Base-by-base conservation (phyloP, 2,888 invertebrate species). In the Drosophila pegasa region DNA sequence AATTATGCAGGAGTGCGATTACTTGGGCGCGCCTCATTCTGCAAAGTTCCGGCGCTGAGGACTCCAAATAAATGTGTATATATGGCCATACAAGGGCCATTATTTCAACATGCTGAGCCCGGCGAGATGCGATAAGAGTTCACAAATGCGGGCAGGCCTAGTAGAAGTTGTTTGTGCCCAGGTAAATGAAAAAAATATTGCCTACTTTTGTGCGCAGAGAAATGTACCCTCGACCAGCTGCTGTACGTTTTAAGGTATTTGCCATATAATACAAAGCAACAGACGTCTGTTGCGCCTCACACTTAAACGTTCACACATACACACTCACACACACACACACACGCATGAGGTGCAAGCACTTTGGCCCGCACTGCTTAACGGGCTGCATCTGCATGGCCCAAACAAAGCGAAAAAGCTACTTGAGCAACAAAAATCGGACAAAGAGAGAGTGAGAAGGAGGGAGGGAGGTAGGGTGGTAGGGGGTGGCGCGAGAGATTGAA, bases 401-500 rank as follows among this genome's bases (percentile, higher is more conserved):
- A 70, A 71, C 75, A 80, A 83, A 63, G 66, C 47, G 64, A 41
- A 29, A 63, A 54, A 25, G 41, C 67, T 66, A 56, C 56, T 60
- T 52, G 57, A 69, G 59, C 40, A 62, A 41, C 54, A 63, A 61
- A 38, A 38, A 61, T 51, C 69, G 56, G 25, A 10, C n/a, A 8
- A 8, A 27, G 31, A 31, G 31, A 31, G 2, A 12, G 31, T 0
- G 25, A 2, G 16, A 6, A 27, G 16, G 12, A 12, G 27, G 7
- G 10, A n/a, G n/a, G n/a, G n/a, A n/a, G n/a, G n/a, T n/a, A n/a
- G n/a, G n/a, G n/a, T n/a, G n/a, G n/a, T n/a, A n/a, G n/a, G n/a
- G n/a, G n/a, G n/a, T n/a, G n/a, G n/a, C n/a, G n/a, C 1, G 29
- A 65, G 63, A 75, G 74, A 80, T 71, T 75, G 70, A 78, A 80